phyloP scores from a whole-genome alignment of 2,888 invertebrate species.

The Pammene fasciana region DNA sequence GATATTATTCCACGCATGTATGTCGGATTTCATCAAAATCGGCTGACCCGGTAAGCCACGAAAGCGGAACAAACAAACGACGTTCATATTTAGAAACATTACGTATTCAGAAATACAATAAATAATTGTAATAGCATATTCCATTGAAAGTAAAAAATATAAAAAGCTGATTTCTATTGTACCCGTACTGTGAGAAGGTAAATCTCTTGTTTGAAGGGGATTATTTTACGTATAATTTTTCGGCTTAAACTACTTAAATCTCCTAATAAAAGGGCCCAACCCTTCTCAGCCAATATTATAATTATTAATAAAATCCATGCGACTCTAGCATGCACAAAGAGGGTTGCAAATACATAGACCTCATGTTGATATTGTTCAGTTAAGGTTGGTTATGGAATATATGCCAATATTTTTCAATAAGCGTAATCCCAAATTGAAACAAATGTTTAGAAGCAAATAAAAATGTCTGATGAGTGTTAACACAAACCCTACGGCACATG shows the following conservation, averaged over 20 bases:
- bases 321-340: too few relatives aligned
- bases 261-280: constrained; percentile 8
- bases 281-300: constrained; percentile 11
- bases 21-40: constrained; percentile 14
- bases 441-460: too few relatives aligned
- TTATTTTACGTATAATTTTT: neutral
- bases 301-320: too few relatives aligned
- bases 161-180: neutral
- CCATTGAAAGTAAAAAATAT: neutral
- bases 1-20: neutral
- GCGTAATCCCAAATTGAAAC: too few relatives aligned
- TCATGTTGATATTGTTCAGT: too few relatives aligned
- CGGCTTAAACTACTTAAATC: neutral
- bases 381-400: too few relatives aligned
- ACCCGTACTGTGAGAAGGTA: neutral
- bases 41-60: constrained; percentile 9
- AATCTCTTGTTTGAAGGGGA: neutral
- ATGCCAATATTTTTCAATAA: too few relatives aligned
- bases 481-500: too few relatives aligned
- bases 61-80: constrained; percentile 20
- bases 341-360: too few relatives aligned
- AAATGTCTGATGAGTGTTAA: too few relatives aligned
- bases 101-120: neutral
- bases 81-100: neutral
- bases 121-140: neutral